These are phyloP conservation scores for Cataglyphis hispanica DNA, from an alignment of 1,140 invertebrate species.

Conservation along the genomic window DNA sequence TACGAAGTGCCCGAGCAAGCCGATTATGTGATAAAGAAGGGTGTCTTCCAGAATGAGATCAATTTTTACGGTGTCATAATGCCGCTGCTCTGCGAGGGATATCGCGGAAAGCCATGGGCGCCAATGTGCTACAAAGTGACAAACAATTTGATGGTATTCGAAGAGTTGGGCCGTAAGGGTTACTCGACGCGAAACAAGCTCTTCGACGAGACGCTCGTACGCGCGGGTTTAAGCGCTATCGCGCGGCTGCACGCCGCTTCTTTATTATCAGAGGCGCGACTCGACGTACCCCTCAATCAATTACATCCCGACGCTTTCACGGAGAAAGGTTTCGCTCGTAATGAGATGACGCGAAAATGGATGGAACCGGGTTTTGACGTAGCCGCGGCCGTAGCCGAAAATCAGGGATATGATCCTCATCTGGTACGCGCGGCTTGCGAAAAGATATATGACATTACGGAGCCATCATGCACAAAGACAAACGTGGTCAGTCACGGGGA, in stretches of 20 bases:
- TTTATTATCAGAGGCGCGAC: conserved; percentile 86
- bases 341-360: conserved; percentile 74
- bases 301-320: conserved; percentile 84
- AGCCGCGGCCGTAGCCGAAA: conserved; percentile 73
- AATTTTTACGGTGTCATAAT: conserved; percentile 84
- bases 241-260: conserved; percentile 88
- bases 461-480: conserved; percentile 85
- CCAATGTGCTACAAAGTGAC: conserved; percentile 84
- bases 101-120: conserved; percentile 76
- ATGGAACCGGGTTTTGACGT: conserved; percentile 74
- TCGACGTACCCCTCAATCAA: conserved; percentile 80
- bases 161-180: conserved; percentile 83
- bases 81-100: conserved; percentile 79
- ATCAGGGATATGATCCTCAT: conserved; percentile 77
- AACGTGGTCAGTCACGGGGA: conserved; percentile 89
- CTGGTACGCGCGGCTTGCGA: conserved; percentile 78
- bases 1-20: conserved; percentile 79
- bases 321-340: conserved; percentile 84
- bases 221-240: conserved; percentile 85
- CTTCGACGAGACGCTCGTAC: conserved; percentile 85
- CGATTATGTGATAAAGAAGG: conserved; percentile 84
- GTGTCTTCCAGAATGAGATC: conserved; percentile 86
- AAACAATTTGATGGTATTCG: conserved; percentile 84
- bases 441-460: conserved; percentile 83
- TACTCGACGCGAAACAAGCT: conserved; percentile 81